Base-by-base conservation (phyloP, 2,113 vertebrate species). In the Sitta europaea region DNA sequence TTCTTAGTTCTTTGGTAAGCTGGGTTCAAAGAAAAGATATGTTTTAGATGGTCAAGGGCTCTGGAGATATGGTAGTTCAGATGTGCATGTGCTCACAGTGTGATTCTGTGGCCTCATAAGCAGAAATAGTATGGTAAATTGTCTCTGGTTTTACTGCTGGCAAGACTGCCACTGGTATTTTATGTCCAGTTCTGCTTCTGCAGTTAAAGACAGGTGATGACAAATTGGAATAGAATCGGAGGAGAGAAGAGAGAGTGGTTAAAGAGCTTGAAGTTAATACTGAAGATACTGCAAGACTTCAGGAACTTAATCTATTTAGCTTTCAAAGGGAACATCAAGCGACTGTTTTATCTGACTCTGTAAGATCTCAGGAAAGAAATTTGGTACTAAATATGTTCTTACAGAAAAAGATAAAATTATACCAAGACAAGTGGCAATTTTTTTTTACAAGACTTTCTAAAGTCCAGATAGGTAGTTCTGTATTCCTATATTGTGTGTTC, bases 201-300 rank as follows among this genome's bases (percentile, higher is more conserved):
- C 35, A 92, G 50, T 73, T 94, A 84, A 83, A 77, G 86, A 71
- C 57, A 82, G 72, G 88, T 95, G 67, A 94, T 94, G 92, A 96
- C 67, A 96, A 97, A 95, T 71, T 94, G 92, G 91, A 92, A 95
- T 45, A 88, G 75, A 95, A 93, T 88, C 78, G 79, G 82, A 92
- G 90, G 67, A 86, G 40, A 80, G 43, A 72, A 58, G 72, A 66
- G 63, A 92, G 94, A 80, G 63, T 74, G 59, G 82, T 73, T 94
- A 68, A 74, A 86, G 54, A 28, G 58, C 86, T 94, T 91, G 72
- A 86, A 92, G 80, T 51, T 90, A 74, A 77, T 14, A 68, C 79
- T 86, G 88, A 63, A 92, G 94, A 83, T 93, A 97, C 80, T 55
- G 33, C 11, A 23, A 76, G 57, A 55, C 72, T 92, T 78, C 43